Conservation (phyloP, 2,113 vertebrate species). For the Hucho hucho region DNA sequence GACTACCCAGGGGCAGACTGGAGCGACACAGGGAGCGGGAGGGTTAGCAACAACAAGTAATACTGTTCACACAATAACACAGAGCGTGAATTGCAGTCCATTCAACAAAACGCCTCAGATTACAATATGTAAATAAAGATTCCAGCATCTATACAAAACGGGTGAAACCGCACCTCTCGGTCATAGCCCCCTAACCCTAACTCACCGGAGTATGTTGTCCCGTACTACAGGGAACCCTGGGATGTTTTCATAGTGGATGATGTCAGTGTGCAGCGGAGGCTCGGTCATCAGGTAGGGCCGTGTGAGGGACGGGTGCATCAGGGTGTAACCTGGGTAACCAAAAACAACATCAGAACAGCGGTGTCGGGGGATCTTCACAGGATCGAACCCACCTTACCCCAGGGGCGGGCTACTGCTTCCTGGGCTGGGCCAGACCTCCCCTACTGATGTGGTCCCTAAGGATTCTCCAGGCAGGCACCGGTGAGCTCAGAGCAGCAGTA, state of each 20-base stretch:
- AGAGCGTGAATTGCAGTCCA: no score
- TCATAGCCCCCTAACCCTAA: neutral
- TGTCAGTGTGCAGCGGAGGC: slow-evolving; percentile 93
- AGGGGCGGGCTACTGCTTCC: neutral
- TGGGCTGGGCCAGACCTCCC: neutral
- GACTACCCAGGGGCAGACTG: slow-evolving; percentile 96
- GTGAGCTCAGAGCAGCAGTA: neutral
- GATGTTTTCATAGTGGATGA: slow-evolving; percentile 98
- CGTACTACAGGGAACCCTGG: slow-evolving; percentile 89
- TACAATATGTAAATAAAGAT: no score
- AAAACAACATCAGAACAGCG: slow-evolving; percentile 1
- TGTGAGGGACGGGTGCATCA: slow-evolving; percentile 97
- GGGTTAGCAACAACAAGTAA: neutral
- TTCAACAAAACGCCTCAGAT: no score
- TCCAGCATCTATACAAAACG: no score
- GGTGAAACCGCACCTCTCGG: neutral
- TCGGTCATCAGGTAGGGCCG: slow-evolving; percentile 93
- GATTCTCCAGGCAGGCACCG: neutral
- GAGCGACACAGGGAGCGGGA: slow-evolving; percentile 41
- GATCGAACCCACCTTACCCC: neutral
- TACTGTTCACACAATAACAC: neutral
- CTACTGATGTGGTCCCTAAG: neutral
- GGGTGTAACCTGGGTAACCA: slow-evolving; percentile 85
- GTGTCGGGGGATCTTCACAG: neutral
- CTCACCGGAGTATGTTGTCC: slow-evolving; percentile 94